Percentiles rank a stretch among this genome's conserved stretches.
Evolutionary conservation across 2,888 invertebrate species (phyloP).

Genomic region (Melanophora roralis): DNA sequence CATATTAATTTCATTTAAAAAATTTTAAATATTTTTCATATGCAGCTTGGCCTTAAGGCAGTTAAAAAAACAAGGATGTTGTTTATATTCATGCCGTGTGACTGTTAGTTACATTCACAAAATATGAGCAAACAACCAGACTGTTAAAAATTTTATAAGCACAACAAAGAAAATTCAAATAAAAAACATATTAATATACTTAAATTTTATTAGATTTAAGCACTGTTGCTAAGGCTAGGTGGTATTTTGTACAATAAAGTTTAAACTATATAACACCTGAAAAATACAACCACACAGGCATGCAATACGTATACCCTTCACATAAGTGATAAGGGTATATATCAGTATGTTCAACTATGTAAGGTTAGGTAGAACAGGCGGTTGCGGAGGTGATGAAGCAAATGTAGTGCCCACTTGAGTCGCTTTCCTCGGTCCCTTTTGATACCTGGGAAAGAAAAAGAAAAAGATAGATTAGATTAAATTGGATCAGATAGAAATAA

Average conservation of each 20-base stretch:
- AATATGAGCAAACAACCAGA: constrained; percentile 52
- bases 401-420: too few species aligned
- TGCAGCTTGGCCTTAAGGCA: too few species aligned
- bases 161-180: constrained; percentile 28
- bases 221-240: background rate
- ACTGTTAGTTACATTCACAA: constrained; percentile 29
- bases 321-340: too few species aligned
- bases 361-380: too few species aligned
- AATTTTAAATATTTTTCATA: constrained; percentile 2
- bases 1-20: background rate
- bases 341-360: too few species aligned
- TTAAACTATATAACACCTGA: constrained; percentile 62
- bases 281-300: constrained; percentile 36
- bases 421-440: too few species aligned
- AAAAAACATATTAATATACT: background rate
- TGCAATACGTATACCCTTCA: constrained; percentile 36
- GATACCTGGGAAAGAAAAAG: too few species aligned
- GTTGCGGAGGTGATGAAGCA: too few species aligned
- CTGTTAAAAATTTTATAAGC: constrained; percentile 64
- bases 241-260: constrained; percentile 17
- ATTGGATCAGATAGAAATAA: too few species aligned
- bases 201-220: background rate
- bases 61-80: constrained; percentile 41
- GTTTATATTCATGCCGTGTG: constrained; percentile 11
- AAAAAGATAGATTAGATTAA: too few species aligned